Conservation (phyloP, 2,113 vertebrate genomes). For the Erinaceus europaeus region DNA sequence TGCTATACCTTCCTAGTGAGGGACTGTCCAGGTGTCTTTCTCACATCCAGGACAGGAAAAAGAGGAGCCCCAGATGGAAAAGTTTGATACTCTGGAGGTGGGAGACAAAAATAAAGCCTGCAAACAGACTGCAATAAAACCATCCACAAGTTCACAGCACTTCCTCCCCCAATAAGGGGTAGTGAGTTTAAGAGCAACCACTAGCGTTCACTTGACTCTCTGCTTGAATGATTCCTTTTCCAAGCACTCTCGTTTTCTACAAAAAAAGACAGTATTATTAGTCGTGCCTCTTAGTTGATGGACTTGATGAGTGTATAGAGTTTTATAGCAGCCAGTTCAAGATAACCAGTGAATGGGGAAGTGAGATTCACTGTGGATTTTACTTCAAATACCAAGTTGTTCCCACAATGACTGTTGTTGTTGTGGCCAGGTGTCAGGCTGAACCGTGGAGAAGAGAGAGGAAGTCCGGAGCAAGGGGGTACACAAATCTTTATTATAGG, state of each 20-base stretch:
- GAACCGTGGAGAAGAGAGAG: no score
- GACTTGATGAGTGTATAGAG: not conserved
- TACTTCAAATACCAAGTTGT: slow-evolving; percentile 7
- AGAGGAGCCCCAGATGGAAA: not conserved
- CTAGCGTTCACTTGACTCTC: not conserved
- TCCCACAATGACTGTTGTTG: slow-evolving; percentile 43
- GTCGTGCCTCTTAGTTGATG: not conserved
- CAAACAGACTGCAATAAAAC: not conserved
- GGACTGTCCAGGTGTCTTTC: not conserved
- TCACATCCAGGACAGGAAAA: not conserved
- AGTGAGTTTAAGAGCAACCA: not conserved
- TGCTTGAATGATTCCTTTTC: not conserved
- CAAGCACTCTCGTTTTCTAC: slow-evolving; percentile 19
- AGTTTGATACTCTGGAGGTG: not conserved
- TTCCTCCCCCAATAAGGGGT: not conserved
- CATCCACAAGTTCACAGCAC: not conserved
- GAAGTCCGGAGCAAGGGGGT: no score
- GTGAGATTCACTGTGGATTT: not conserved
- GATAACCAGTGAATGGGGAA: slow-evolving; percentile 24
- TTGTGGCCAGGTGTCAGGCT: no score
- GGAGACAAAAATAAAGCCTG: not conserved
- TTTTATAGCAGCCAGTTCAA: not conserved
- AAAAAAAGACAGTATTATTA: slow-evolving; percentile 23
- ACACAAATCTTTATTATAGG: no score
- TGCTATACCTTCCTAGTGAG: not conserved